These are phyloP conservation scores for Standfussiana lucernea DNA, from an alignment of 2,888 invertebrate species.

Conservation along the genomic window DNA sequence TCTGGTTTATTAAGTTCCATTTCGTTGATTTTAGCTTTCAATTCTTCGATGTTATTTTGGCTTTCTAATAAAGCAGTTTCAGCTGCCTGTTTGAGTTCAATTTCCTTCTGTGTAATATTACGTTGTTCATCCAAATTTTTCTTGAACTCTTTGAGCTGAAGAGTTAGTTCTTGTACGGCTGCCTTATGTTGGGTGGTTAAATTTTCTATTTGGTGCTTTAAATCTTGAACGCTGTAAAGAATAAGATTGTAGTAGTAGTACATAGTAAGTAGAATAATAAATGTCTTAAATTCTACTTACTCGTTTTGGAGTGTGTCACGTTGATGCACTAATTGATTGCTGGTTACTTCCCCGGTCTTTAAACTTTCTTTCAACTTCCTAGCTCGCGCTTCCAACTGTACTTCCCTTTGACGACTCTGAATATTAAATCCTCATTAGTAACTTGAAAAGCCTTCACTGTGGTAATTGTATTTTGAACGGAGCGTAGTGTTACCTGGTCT, in stretches of 20 bases:
- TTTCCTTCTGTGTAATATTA: slow-evolving; percentile 72
- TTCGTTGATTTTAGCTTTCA: slow-evolving; percentile 80
- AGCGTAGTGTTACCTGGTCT: slow-evolving; percentile 80
- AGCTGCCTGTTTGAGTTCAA: slow-evolving; percentile 73
- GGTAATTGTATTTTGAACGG: neutral
- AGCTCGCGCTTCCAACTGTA: slow-evolving; percentile 85
- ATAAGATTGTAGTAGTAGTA: neutral
- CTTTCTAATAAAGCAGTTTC: slow-evolving; percentile 75
- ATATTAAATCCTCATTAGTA: slow-evolving; percentile 11
- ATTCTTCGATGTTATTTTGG: slow-evolving; percentile 75
- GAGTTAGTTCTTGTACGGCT: slow-evolving; percentile 76
- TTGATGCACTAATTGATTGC: slow-evolving; percentile 81
- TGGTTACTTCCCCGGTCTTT: slow-evolving; percentile 86
- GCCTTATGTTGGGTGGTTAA: slow-evolving; percentile 77
- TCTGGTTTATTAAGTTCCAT: slow-evolving; percentile 81
- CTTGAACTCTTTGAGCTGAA: slow-evolving; percentile 79
- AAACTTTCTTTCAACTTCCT: slow-evolving; percentile 86
- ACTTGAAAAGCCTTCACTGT: neutral
- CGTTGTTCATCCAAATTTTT: slow-evolving; percentile 76
- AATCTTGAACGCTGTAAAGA: slow-evolving; percentile 75
- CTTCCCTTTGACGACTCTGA: slow-evolving; percentile 86
- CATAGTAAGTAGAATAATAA: neutral
- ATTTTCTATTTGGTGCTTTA: slow-evolving; percentile 82
- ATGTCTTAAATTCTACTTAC: slow-evolving; percentile 71
- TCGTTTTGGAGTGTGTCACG: slow-evolving; percentile 82